Evolutionary conservation across 2,888 invertebrate species (phyloP).

Genomic region (Aporophyla nigra): DNA sequence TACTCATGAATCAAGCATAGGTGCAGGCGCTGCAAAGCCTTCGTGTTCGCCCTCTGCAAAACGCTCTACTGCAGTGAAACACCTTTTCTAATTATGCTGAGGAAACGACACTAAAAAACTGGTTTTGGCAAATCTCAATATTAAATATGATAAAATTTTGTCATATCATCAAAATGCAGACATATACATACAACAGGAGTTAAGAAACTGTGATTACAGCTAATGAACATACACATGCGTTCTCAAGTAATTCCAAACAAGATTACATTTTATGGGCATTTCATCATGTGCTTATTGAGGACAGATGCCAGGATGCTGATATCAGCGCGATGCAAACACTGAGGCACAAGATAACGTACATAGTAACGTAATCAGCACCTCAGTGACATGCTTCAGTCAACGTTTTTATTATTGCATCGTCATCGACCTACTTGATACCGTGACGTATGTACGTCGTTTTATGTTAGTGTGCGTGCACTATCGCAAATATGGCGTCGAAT

Average conservation of each 20-base stretch:
- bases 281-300: constrained; percentile 56
- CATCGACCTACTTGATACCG: constrained; percentile 64
- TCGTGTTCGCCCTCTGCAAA: constrained; percentile 26
- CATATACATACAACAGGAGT: neutral
- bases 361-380: constrained; percentile 52
- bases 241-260: constrained; percentile 32
- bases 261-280: constrained; percentile 45
- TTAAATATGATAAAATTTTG: neutral
- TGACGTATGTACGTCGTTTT: constrained; percentile 57
- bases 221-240: constrained; percentile 25
- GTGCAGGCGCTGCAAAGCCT: constrained; percentile 28
- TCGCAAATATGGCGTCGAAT: constrained; percentile 40
- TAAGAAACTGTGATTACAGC: constrained; percentile 1
- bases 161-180: neutral
- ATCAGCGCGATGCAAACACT: constrained; percentile 53
- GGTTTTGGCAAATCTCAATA: constrained; percentile 2
- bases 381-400: constrained; percentile 61
- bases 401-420: constrained; percentile 63
- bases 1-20: constrained; percentile 57
- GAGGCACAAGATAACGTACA: constrained; percentile 51
- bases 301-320: constrained; percentile 56
- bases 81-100: constrained; percentile 18
- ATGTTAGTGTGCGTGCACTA: constrained; percentile 30
- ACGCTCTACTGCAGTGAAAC: constrained; percentile 12
- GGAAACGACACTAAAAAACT: constrained; percentile 17